Conservation (phyloP, 2,113 vertebrate species). For the Crotophaga sulcirostris region DNA sequence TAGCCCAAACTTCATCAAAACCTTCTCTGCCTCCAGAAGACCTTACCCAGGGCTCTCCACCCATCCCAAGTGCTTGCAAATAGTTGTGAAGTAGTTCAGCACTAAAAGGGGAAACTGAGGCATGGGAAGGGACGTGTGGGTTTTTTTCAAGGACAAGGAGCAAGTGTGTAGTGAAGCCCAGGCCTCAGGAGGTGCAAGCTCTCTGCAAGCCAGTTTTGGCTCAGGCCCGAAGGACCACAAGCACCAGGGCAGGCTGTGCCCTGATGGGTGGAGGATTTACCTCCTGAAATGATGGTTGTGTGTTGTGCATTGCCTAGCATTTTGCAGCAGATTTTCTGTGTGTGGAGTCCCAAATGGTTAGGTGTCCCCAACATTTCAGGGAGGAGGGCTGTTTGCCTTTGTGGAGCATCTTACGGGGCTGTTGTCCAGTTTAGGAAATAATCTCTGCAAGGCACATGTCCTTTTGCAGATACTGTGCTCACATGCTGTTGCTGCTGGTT, state of each 20-base stretch:
- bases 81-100: not conserved
- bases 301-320: not conserved
- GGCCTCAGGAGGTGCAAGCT: not conserved
- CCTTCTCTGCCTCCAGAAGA: not conserved
- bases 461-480: not conserved
- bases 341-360: not conserved
- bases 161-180: not conserved
- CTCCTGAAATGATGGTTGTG: not conserved
- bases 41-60: not conserved
- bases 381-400: not conserved
- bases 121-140: fast-evolving
- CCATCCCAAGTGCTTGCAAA: not conserved
- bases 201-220: not conserved
- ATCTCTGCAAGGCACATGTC: not conserved
- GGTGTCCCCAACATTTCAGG: no score
- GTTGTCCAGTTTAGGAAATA: not conserved
- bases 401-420: not conserved
- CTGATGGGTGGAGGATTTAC: not conserved
- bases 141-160: not conserved
- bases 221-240: not conserved
- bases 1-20: not conserved
- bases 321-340: not conserved
- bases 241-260: not conserved
- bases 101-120: not conserved
- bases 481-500: not conserved